phyloP scores from a whole-genome alignment of 2,113 vertebrate genomes.

The Micromys minutus region DNA sequence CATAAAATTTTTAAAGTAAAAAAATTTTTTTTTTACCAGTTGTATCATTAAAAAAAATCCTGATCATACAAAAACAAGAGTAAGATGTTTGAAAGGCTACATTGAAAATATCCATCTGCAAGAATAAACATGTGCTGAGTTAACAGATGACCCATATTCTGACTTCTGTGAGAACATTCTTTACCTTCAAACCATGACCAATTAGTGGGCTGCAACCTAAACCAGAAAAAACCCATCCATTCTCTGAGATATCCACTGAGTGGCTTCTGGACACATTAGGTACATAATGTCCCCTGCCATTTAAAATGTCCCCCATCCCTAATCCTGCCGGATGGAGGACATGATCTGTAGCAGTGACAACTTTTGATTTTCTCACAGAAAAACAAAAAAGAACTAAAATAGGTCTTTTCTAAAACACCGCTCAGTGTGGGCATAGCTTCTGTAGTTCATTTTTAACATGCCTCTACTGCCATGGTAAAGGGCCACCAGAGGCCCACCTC shows the following conservation, averaged over 20 bases:
- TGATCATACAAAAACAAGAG: background rate
- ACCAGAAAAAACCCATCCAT: background rate
- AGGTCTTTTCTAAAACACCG: background rate
- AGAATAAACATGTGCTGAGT: background rate
- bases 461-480: background rate
- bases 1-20: slow-evolving; percentile 19
- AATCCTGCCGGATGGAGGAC: background rate
- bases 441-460: background rate
- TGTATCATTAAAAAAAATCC: background rate
- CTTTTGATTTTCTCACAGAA: background rate
- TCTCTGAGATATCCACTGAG: background rate
- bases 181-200: slow-evolving; percentile 11
- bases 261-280: background rate
- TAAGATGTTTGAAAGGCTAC: background rate
- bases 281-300: background rate
- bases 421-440: background rate
- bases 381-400: background rate
- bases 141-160: background rate
- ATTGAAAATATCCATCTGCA: background rate
- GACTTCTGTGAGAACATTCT: background rate
- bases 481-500: background rate
- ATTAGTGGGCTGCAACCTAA: background rate
- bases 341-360: background rate
- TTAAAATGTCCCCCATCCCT: background rate
- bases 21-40: background rate